Percentiles rank a stretch among this genome's conserved stretches.
Conservation (phyloP, 2,888 invertebrate genomes). For the Masnerella sp. region DNA sequence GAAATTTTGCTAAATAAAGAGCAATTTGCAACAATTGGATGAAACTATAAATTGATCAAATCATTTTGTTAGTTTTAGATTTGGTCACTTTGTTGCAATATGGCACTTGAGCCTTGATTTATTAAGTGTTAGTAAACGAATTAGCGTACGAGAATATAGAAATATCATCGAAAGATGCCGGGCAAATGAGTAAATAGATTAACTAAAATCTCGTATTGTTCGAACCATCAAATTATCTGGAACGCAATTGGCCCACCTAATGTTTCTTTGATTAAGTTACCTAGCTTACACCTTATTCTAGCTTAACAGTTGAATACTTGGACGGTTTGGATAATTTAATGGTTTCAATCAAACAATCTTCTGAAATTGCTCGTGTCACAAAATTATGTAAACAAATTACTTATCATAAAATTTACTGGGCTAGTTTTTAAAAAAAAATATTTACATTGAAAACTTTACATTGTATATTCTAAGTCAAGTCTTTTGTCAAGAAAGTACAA, state of each 20-base stretch:
- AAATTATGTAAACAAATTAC: slow-evolving; percentile 38
- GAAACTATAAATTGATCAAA: not conserved
- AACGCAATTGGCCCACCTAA: slow-evolving; percentile 4
- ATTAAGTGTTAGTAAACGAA: slow-evolving; percentile 29
- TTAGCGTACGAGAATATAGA: slow-evolving; percentile 28
- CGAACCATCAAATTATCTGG: slow-evolving; percentile 45
- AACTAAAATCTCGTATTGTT: slow-evolving; percentile 9
- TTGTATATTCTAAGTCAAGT: no score
- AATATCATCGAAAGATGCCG: slow-evolving; percentile 36
- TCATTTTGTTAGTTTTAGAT: not conserved
- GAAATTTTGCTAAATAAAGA: no score
- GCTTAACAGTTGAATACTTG: slow-evolving; percentile 23
- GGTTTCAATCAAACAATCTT: slow-evolving; percentile 33
- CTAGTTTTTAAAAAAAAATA: not conserved
- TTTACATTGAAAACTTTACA: no score
- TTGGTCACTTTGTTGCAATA: not conserved
- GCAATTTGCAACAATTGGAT: no score
- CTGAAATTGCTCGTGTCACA: slow-evolving; percentile 13
- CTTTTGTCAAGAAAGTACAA: no score
- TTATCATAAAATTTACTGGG: slow-evolving; percentile 5
- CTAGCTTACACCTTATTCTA: slow-evolving; percentile 17
- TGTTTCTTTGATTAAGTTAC: slow-evolving; percentile 12
- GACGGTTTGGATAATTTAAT: slow-evolving; percentile 51
- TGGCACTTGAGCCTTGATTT: slow-evolving; percentile 20
- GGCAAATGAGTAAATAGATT: no score